Evolutionary conservation across 2,888 invertebrate species (phyloP), one percentile per base, ranked within the genome.

Genomic region (Drosophila atroscutellata): DNA sequence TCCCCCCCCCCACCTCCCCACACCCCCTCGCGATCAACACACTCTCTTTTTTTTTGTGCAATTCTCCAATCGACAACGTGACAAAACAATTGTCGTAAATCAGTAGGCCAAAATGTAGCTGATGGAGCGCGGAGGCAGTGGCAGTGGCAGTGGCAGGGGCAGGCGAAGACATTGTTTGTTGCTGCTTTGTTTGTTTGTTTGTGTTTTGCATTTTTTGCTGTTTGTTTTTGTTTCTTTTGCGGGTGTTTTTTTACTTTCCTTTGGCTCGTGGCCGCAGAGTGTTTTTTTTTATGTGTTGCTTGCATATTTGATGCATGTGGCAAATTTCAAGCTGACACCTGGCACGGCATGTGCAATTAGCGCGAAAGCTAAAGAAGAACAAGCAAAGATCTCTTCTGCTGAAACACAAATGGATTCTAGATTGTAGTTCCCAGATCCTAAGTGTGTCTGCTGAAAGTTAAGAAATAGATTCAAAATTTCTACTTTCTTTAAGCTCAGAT

Each of bases 1-100:
- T 11, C 37, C 6, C 11, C 20, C 36, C 3, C n/a, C 28, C 37
- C 3, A 34, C 5, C 37, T 20, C 24, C 52, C 15, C 52, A 5
- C 42, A 11, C 20, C 13, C 3, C 32, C 3, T 11, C 32, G 3
- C 39, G 18, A 4, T 3, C 13, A 42, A 20, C 3, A 45, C 45
- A 45, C 34, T 28, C 55, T 28, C 56, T 30, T 39, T 39, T 28
- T 28, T 26, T 28, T 26, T 18, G 2, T 18, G 8, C 63, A 64
- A 65, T 59, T 59, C 58, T 39, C 60, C 80, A 81, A 77, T 86
- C 75, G 88, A 67, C 85, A 75, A 88, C 90, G 86, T 86, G 86
- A 88, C 90, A 86, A 90, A 86, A 86, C 86, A 86, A 86, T 86
- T 86, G 86, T 90, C 86, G 86, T 90, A 88, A 86, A 89, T 88